Percentiles rank a stretch among this genome's conserved stretches.
phyloP scores from a whole-genome alignment of 1,140 invertebrate genomes.

The Ceratitis capitata region DNA sequence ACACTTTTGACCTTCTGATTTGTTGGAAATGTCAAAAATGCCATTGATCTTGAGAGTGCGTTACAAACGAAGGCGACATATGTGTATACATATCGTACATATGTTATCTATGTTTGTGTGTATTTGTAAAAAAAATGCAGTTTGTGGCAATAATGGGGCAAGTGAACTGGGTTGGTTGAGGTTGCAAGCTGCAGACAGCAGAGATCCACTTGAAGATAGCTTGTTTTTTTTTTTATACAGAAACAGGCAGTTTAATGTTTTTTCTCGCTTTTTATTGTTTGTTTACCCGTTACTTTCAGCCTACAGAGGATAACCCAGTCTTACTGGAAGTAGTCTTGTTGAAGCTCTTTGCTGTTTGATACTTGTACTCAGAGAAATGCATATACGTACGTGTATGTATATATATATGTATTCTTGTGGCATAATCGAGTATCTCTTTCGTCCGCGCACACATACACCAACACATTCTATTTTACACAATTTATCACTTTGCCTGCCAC shows the following conservation, averaged over 20 bases:
- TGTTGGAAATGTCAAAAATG: constrained; percentile 44
- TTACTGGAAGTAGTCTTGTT: neutral
- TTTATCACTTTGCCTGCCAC: constrained; percentile 40
- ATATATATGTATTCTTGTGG: neutral
- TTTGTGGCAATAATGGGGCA: neutral
- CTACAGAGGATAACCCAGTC: neutral
- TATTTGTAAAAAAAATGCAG: neutral
- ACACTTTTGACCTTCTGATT: constrained; percentile 43
- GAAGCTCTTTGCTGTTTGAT: neutral
- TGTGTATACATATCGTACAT: neutral
- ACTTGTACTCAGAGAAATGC: neutral
- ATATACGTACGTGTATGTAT: neutral
- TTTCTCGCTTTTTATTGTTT: neutral
- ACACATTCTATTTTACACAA: constrained; percentile 12
- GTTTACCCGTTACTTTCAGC: neutral
- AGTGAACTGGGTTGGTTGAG: neutral
- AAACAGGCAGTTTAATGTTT: neutral
- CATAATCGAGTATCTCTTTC: neutral
- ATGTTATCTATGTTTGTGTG: neutral
- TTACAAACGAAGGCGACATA: neutral
- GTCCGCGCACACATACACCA: neutral
- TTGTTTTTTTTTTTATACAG: neutral
- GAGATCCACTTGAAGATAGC: neutral
- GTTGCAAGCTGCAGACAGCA: neutral
- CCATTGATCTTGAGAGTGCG: constrained; percentile 41